Conservation (phyloP, 2,888 invertebrate genomes). For the Glyphotaelius pellucidus region DNA sequence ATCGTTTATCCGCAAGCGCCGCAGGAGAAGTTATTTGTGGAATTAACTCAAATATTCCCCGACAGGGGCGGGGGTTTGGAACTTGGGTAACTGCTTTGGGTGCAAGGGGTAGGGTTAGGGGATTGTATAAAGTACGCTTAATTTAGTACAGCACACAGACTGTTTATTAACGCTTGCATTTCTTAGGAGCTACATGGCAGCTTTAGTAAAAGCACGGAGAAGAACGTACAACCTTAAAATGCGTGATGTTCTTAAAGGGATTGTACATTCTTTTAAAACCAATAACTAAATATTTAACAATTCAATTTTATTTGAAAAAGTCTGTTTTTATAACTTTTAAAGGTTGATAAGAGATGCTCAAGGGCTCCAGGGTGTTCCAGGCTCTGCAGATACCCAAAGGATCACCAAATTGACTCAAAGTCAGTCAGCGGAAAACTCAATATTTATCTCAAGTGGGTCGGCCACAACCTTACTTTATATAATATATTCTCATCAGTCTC, state of each 20-base stretch:
- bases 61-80: background rate
- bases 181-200: background rate
- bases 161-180: background rate
- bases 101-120: background rate
- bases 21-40: background rate
- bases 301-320: no score
- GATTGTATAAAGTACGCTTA: background rate
- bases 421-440: no score
- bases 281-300: no score
- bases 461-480: no score
- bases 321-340: no score
- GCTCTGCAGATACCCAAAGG: no score
- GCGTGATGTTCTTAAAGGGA: background rate
- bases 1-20: conserved; percentile 15
- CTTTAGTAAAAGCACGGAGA: background rate
- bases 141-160: background rate
- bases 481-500: no score
- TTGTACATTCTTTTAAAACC: no score
- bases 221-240: background rate
- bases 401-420: no score
- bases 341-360: no score
- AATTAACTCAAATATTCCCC: conserved; percentile 23
- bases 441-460: no score
- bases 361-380: no score
- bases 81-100: background rate